Evolutionary conservation across 2,888 invertebrate genomes (phyloP).

Genomic region (Amblyteles armatorius): DNA sequence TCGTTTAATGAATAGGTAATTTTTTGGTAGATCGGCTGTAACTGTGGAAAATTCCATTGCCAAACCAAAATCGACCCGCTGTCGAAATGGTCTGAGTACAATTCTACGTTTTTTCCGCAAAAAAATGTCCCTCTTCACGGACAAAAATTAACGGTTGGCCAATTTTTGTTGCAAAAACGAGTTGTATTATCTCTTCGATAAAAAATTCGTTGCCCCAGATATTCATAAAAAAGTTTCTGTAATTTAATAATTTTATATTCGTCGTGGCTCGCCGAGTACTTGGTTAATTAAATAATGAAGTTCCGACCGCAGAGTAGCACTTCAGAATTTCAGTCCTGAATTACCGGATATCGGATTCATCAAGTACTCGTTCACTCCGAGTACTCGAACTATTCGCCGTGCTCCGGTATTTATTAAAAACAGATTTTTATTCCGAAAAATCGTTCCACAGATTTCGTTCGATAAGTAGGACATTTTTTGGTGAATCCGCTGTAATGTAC

Average conservation of each 20-base stretch:
- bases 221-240: background rate
- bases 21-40: too few relatives aligned
- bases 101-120: too few relatives aligned
- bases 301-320: background rate
- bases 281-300: background rate
- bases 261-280: background rate
- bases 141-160: background rate
- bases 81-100: too few relatives aligned
- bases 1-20: too few relatives aligned
- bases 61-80: too few relatives aligned
- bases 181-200: background rate
- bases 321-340: background rate
- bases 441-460: slow-evolving; percentile 1
- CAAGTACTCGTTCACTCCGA: background rate
- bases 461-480: slow-evolving; percentile 20
- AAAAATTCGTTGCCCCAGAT: background rate
- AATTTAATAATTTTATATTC: background rate
- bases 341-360: background rate
- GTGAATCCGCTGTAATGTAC: background rate
- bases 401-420: too few relatives aligned
- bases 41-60: too few relatives aligned
- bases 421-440: background rate
- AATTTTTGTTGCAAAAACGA: background rate
- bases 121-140: too few relatives aligned
- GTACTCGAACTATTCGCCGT: too few relatives aligned